Evolutionary conservation across 2,797 vertebrate species (phyloP).

Genomic region (Eurystomus glaucurus): DNA sequence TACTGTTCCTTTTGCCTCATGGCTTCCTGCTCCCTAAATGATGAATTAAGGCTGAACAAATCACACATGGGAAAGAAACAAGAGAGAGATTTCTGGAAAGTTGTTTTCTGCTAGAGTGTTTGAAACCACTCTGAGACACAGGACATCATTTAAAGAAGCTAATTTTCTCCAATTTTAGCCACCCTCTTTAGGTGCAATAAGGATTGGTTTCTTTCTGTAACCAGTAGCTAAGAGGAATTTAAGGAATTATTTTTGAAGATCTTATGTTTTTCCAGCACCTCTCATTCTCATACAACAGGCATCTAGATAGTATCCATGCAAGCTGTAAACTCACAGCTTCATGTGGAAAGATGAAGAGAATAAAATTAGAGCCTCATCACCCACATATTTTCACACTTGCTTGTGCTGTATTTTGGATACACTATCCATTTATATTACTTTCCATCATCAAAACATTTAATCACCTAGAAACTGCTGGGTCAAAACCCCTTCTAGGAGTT

Average conservation of each 20-base stretch:
- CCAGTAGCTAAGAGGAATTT: neutral
- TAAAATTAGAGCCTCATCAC: conserved; percentile 49
- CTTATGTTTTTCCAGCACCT: neutral
- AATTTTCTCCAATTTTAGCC: neutral
- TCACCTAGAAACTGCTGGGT: neutral
- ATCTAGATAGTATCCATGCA: neutral
- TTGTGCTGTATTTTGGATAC: conserved; percentile 6
- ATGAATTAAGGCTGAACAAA: neutral
- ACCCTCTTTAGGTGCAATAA: neutral
- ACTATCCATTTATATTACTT: neutral
- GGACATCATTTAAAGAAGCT: neutral
- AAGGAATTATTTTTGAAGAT: neutral
- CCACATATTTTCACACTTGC: conserved; percentile 53
- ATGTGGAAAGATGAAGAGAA: conserved; percentile 6
- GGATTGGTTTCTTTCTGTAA: neutral
- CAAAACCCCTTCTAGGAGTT: neutral
- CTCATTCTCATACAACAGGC: neutral
- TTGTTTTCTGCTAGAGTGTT: neutral
- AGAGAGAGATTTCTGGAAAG: neutral
- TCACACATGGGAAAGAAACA: rapidly evolving
- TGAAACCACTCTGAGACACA: neutral
- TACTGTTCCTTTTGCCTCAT: neutral
- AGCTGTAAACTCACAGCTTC: conserved; percentile 19
- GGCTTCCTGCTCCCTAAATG: neutral
- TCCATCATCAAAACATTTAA: neutral